Percentiles rank a stretch among this genome's conserved stretches.
Conservation (phyloP, 2,888 invertebrate genomes). For the Dysmachus trigonus region DNA sequence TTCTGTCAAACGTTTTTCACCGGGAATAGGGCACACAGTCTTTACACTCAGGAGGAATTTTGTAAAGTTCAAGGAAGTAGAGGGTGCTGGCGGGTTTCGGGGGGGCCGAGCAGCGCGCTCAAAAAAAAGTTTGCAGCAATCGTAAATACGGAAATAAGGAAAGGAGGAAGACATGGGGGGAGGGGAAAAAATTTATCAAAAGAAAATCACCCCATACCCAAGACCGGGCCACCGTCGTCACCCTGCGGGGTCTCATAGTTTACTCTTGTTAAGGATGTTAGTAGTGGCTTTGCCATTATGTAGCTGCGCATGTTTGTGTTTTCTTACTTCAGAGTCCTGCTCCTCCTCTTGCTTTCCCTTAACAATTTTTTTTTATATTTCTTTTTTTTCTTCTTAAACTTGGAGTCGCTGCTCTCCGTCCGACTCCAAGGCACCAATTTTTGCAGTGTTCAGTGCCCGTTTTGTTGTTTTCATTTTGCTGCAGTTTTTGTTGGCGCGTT, state of each 20-base stretch:
- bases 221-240: background rate
- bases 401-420: background rate
- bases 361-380: background rate
- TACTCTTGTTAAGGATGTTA: constrained; percentile 25
- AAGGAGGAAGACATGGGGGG: background rate
- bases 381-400: background rate
- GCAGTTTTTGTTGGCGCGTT: background rate
- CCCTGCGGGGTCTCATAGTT: constrained; percentile 5
- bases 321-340: background rate
- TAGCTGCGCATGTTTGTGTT: constrained; percentile 25
- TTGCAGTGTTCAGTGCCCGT: background rate
- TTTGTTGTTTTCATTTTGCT: background rate
- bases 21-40: background rate
- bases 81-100: background rate
- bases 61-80: constrained; percentile 19
- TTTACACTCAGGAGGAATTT: constrained; percentile 34
- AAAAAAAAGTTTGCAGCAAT: constrained; percentile 9
- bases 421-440: background rate
- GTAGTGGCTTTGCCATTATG: constrained; percentile 33
- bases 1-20: constrained; percentile 26
- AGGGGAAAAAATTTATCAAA: constrained; percentile 16
- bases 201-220: constrained; percentile 19
- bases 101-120: background rate
- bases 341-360: background rate
- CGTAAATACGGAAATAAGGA: constrained; percentile 31